Base-by-base conservation (phyloP, 37 sponge, comb jelly and placozoan genomes). In the Chondrilla cf. caribensis region DNA sequence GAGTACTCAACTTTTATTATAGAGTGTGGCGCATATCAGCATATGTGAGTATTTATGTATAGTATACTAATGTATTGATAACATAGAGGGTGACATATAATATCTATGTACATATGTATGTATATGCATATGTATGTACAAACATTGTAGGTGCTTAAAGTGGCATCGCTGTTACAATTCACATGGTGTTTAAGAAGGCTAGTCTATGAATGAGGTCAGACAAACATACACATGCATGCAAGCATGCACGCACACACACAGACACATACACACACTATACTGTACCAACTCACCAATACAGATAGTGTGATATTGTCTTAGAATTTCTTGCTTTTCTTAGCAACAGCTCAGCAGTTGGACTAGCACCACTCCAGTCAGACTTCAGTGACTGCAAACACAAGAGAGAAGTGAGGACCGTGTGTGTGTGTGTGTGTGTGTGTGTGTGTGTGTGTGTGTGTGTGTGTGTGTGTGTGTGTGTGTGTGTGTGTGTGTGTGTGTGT, bases 251-350 rank as follows among this genome's bases (percentile, higher is more conserved):
- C 64, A 62, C 15, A 15, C 64, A 28, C 29, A 15, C 64, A 28
- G 6, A 62, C 64, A 62, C 15, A 15, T n/a, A 62, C 64, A 62
- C 29, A 62, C 29, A 28, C 64, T 55, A 17, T 55, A 55, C 57
- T 55, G 17, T 55, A 19, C 57, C 57, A 55, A 70, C 71, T 73
- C n/a, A 73, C 76, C 76, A 73, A 37, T 73, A 73, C 44, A 73
- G 36, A 37, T 73, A 43, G 36, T 73, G 76, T 22, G 76, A 31
- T 39, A 73, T 73, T 15, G 31, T 37, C 36, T 40, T 73, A 19
- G 76, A 73, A 5, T 2, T 38, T 2, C 43, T 42, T 11, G 76
- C 76, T 73, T 21, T 73, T 21, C 17, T 38, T 2, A 73, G 25
- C 43, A 73, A 22, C 41, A 73, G 24, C 43, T 73, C 76, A 38